These are phyloP conservation scores for Andrena camellia DNA, from an alignment of 2,888 invertebrate genomes.

Conservation along the genomic window DNA sequence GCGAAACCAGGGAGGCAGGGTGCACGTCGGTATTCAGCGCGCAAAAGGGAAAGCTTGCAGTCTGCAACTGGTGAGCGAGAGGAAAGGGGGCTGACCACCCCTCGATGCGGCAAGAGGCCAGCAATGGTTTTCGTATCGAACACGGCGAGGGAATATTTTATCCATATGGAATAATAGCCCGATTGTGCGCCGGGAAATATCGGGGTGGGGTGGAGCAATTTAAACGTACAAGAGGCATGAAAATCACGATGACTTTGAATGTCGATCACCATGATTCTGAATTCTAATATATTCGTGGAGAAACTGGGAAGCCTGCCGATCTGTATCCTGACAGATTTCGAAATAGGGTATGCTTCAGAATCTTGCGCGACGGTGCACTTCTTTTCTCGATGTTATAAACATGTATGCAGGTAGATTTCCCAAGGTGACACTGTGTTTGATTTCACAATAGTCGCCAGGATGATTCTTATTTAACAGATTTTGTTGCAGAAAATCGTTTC, in stretches of 20 bases:
- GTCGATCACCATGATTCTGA: not conserved
- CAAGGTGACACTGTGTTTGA: too few species aligned
- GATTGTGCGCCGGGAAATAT: not conserved
- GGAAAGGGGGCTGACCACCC: constrained; percentile 55
- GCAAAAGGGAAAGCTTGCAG: constrained; percentile 77
- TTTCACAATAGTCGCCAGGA: too few species aligned
- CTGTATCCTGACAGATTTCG: too few species aligned
- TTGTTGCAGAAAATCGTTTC: too few species aligned
- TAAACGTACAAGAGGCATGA: not conserved
- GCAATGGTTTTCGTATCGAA: constrained; percentile 46
- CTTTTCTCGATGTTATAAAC: too few species aligned
- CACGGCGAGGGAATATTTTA: not conserved
- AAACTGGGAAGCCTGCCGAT: too few species aligned
- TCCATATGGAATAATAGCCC: not conserved
- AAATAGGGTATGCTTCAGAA: too few species aligned
- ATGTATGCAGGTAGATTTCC: too few species aligned
- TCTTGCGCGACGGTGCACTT: too few species aligned
- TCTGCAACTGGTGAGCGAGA: constrained; percentile 72
- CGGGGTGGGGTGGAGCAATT: not conserved
- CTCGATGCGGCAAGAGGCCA: constrained; percentile 34
- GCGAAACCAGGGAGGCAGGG: constrained; percentile 22
- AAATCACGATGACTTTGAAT: not conserved
- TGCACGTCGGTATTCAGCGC: constrained; percentile 73
- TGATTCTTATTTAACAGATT: too few species aligned
- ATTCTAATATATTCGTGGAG: too few species aligned